phyloP scores from a whole-genome alignment of 1,140 invertebrate species.

The Magallana angulata region DNA sequence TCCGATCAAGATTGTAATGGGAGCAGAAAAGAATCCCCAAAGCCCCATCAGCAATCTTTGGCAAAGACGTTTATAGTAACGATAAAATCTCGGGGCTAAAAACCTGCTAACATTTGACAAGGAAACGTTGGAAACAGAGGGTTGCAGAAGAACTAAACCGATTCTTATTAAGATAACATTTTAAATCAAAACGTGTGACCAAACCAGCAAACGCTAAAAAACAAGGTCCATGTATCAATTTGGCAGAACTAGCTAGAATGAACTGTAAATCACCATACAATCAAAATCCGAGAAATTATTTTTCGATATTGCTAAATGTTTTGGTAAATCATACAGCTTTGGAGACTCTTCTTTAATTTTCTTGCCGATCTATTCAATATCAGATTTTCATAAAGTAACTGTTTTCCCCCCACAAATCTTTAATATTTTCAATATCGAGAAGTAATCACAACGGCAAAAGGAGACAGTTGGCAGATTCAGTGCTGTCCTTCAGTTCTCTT shows the following conservation, averaged over 20 bases:
- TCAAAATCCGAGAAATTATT: neutral
- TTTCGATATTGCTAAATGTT: neutral
- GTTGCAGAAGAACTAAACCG: neutral
- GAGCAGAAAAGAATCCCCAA: neutral
- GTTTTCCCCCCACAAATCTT: neutral
- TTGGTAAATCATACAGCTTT: neutral
- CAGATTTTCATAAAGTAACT: neutral
- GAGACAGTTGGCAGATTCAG: neutral
- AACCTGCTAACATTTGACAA: conserved; percentile 2
- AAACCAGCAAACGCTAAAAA: neutral
- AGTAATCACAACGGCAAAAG: neutral
- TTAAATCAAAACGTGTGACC: neutral
- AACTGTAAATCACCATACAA: neutral
- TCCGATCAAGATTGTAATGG: conserved; percentile 13
- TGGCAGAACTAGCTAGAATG: neutral
- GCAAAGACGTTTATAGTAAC: conserved; percentile 11
- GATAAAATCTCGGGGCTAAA: conserved; percentile 3
- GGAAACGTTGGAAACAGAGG: neutral
- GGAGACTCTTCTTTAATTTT: neutral
- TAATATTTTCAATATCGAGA: conserved; percentile 22
- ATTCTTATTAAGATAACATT: conserved; percentile 32
- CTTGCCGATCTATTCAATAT: neutral
- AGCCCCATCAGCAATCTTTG: neutral
- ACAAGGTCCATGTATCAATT: neutral
- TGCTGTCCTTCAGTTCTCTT: neutral